These are phyloP conservation scores for Myiozetetes cayanensis DNA, from an alignment of 2,113 vertebrate species.

Conservation along the genomic window DNA sequence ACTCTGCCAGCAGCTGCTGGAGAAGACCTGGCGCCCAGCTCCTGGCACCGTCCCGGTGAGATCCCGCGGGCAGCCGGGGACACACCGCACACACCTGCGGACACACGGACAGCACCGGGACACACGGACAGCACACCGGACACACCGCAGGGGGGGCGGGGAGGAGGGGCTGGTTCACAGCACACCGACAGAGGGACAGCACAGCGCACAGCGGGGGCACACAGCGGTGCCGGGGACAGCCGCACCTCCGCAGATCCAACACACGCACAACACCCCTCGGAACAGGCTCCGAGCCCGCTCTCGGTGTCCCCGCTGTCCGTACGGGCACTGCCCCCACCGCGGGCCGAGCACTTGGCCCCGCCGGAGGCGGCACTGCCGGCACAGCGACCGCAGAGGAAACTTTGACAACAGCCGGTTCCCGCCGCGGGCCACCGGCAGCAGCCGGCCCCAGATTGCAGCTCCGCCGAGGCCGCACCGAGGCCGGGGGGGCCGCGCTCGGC, in stretches of 20 bases:
- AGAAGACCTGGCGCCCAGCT: rapidly evolving
- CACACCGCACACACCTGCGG: rapidly evolving
- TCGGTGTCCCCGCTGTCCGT: not conserved
- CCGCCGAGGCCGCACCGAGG: not conserved
- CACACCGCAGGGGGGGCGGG: not conserved
- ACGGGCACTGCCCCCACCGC: not conserved
- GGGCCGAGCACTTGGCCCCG: not conserved
- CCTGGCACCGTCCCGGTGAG: rapidly evolving
- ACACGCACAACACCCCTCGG: rapidly evolving
- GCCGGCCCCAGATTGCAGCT: not conserved
- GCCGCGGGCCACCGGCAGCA: not conserved
- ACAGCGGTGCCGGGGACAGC: rapidly evolving
- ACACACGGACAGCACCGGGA: not conserved
- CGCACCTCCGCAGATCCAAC: not conserved
- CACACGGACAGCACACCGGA: not conserved
- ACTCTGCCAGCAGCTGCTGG: not conserved
- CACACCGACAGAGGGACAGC: not conserved
- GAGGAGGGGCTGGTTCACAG: too few relatives aligned
- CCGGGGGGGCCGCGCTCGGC: not conserved
- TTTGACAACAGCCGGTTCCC: not conserved
- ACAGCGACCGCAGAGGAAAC: slow-evolving; percentile 11
- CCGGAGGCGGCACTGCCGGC: not conserved
- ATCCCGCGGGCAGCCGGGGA: not conserved
- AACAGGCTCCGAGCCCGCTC: not conserved
- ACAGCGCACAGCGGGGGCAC: not conserved